Conservation (phyloP, 2,113 vertebrate species). For the Calidris pygmaea region DNA sequence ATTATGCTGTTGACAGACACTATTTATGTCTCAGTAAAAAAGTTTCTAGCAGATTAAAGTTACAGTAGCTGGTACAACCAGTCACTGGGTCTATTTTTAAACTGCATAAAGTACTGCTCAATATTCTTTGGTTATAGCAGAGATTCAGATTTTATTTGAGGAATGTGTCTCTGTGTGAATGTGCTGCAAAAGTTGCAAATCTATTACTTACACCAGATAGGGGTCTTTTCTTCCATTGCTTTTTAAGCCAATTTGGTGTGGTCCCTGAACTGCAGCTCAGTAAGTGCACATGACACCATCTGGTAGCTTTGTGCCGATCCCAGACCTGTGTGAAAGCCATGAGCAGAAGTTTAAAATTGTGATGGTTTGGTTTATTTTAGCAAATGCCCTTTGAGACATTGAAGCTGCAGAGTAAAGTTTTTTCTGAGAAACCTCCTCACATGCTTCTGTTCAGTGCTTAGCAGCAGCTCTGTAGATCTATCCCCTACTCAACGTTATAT, state of each 20-base stretch:
- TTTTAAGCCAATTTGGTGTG: neutral
- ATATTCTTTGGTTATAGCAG: conserved; percentile 28
- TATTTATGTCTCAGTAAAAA: conserved; percentile 8
- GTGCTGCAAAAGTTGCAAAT: neutral
- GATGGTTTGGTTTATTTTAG: neutral
- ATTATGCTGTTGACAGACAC: neutral
- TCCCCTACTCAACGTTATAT: neutral
- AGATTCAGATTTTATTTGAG: neutral
- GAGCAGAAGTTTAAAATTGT: neutral
- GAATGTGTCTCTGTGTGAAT: neutral
- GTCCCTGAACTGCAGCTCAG: neutral
- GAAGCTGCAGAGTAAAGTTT: neutral
- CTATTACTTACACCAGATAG: conserved; percentile 9
- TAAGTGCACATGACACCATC: neutral
- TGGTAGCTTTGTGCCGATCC: neutral
- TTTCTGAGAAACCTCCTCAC: neutral
- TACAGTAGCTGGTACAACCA: neutral
- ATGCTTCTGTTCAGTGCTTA: neutral
- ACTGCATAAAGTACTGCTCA: neutral
- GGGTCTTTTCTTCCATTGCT: neutral
- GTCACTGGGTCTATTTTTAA: conserved; percentile 36
- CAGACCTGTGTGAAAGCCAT: neutral
- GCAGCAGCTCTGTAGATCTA: neutral
- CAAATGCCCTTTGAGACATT: neutral
- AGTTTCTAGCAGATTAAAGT: conserved; percentile 32